Conservation (phyloP, 1,140 invertebrate genomes). For the Lepidurus apus region DNA sequence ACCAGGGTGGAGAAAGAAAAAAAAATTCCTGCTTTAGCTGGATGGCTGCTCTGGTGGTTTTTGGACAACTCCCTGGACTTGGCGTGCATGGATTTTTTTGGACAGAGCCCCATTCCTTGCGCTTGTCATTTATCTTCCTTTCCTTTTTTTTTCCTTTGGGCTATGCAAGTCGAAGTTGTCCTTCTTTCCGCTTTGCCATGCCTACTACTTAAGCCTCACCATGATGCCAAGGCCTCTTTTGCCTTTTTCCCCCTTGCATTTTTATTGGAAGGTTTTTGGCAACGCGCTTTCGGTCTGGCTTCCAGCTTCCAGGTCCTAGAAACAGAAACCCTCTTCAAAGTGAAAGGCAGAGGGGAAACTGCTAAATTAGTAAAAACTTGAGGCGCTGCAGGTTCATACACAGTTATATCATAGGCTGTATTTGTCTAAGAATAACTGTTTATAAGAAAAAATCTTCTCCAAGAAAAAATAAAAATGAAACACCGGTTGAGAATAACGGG, state of each 20-base stretch:
- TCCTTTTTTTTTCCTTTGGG: background rate
- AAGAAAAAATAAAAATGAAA: constrained; percentile 5
- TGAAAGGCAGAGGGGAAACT: background rate
- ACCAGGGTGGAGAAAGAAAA: background rate
- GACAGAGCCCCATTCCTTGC: background rate
- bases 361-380: background rate
- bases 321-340: background rate
- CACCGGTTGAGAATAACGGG: constrained; percentile 20
- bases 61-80: constrained; percentile 1
- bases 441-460: constrained; percentile 11
- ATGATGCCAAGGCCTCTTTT: background rate
- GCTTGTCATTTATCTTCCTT: constrained; percentile 16
- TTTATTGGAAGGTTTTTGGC: constrained; percentile 1
- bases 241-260: background rate
- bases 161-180: constrained; percentile 4
- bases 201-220: background rate
- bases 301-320: background rate
- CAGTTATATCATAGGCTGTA: constrained; percentile 6
- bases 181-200: background rate
- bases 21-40: background rate
- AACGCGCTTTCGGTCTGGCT: background rate
- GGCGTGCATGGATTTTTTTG: constrained; percentile 14
- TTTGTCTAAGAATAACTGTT: constrained; percentile 13
- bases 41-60: background rate
- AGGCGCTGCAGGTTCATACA: background rate